phyloP scores from a whole-genome alignment of 2,113 vertebrate genomes.

The Aspiorhynchus laticeps region DNA sequence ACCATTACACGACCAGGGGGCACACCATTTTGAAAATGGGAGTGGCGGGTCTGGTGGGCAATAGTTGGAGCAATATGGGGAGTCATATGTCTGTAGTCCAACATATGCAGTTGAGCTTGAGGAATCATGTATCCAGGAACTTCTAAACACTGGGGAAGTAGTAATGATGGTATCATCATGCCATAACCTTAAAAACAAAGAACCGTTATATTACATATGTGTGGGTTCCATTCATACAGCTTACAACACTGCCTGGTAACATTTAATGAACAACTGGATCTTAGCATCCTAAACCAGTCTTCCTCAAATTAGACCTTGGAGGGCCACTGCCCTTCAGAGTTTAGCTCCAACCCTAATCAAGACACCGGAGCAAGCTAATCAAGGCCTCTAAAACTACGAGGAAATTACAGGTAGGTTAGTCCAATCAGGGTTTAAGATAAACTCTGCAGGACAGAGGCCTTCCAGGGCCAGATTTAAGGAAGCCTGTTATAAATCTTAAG shows the following conservation, averaged over 20 bases:
- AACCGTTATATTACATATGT: background rate
- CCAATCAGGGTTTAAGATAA: background rate
- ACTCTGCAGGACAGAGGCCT: background rate
- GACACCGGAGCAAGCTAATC: background rate
- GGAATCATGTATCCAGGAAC: conserved; percentile 74
- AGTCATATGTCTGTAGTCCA: conserved; percentile 76
- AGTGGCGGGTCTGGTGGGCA: conserved; percentile 73
- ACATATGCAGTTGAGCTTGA: conserved; percentile 72
- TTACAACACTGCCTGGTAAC: background rate
- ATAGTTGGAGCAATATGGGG: conserved; percentile 74
- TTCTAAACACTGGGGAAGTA: conserved; percentile 69
- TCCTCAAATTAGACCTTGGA: background rate
- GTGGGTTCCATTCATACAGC: background rate
- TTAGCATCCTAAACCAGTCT: background rate
- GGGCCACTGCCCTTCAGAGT: background rate
- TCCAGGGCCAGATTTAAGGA: background rate
- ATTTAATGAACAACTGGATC: background rate
- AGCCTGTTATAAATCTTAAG: too few species aligned
- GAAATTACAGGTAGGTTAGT: background rate
- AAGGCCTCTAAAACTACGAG: background rate
- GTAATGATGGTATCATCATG: conserved; percentile 64
- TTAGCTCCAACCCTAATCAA: background rate
- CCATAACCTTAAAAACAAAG: conserved; percentile 66
- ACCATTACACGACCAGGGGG: conserved; percentile 61
- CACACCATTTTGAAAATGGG: conserved; percentile 70